Conservation (phyloP, 2,888 invertebrate genomes). For the Dynastes grantii region DNA sequence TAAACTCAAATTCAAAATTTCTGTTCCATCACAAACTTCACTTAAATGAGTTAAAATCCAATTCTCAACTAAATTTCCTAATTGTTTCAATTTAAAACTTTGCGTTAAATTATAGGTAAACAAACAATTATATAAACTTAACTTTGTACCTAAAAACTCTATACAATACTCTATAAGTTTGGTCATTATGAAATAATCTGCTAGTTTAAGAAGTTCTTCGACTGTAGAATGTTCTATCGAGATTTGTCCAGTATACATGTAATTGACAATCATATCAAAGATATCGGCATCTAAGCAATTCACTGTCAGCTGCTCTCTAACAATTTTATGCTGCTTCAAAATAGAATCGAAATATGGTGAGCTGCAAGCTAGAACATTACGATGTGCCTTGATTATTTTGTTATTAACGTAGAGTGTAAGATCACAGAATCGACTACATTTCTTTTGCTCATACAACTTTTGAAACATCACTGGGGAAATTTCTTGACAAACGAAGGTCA, state of each 20-base stretch:
- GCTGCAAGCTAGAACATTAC: constrained; percentile 76
- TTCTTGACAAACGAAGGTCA: constrained; percentile 68
- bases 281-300: constrained; percentile 75
- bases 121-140: constrained; percentile 77
- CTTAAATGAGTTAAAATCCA: constrained; percentile 73
- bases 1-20: constrained; percentile 72
- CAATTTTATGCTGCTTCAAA: constrained; percentile 73
- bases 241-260: constrained; percentile 78
- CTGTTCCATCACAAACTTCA: constrained; percentile 73
- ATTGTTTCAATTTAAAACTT: constrained; percentile 74
- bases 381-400: constrained; percentile 75
- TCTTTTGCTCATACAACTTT: constrained; percentile 71
- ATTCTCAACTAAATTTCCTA: constrained; percentile 73
- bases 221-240: constrained; percentile 76
- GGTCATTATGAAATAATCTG: constrained; percentile 77
- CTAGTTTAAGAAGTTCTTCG: constrained; percentile 75
- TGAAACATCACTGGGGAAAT: constrained; percentile 66
- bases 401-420: constrained; percentile 75
- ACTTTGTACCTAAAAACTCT: constrained; percentile 76
- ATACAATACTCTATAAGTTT: constrained; percentile 78
- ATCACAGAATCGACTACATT: constrained; percentile 76
- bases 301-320: constrained; percentile 73
- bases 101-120: constrained; percentile 76
- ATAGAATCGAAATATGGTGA: constrained; percentile 79
- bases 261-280: constrained; percentile 76